Evolutionary conservation across 2,888 invertebrate genomes (phyloP).

Genomic region (Acanthosepion pharaonis): DNA sequence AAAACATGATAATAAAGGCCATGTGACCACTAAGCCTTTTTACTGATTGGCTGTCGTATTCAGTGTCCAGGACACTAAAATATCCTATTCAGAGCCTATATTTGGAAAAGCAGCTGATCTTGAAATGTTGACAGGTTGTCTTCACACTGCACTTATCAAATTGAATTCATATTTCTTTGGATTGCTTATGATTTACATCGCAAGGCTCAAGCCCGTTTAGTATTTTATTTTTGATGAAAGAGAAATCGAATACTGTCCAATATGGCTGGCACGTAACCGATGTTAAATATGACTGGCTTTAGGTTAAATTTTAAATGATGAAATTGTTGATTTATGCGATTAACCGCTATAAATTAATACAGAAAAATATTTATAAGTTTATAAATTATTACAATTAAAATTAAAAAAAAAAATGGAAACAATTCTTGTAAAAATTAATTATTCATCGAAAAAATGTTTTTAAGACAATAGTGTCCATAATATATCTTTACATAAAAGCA

Average conservation of each 20-base stretch:
- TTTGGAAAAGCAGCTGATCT: neutral
- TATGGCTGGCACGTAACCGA: neutral
- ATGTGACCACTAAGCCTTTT: neutral
- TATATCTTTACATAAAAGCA: too few species aligned
- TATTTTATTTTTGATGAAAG: neutral
- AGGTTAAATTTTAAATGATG: neutral
- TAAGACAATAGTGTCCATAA: too few species aligned
- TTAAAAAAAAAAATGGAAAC: too few species aligned
- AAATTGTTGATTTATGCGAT: neutral
- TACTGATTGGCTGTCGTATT: neutral
- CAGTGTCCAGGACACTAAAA: neutral
- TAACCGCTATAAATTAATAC: too few species aligned
- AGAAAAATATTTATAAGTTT: too few species aligned
- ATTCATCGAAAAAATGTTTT: too few species aligned
- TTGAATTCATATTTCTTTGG: neutral
- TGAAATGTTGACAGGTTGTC: neutral
- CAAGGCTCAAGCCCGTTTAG: neutral
- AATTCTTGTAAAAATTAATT: too few species aligned
- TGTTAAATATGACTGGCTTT: neutral
- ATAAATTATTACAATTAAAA: too few species aligned
- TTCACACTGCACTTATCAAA: neutral
- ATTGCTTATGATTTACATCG: neutral
- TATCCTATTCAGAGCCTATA: neutral
- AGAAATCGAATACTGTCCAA: neutral
- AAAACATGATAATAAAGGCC: neutral